Evolutionary conservation across 2,113 vertebrate genomes (phyloP).

Genomic region (Sylvicapra grimmia): DNA sequence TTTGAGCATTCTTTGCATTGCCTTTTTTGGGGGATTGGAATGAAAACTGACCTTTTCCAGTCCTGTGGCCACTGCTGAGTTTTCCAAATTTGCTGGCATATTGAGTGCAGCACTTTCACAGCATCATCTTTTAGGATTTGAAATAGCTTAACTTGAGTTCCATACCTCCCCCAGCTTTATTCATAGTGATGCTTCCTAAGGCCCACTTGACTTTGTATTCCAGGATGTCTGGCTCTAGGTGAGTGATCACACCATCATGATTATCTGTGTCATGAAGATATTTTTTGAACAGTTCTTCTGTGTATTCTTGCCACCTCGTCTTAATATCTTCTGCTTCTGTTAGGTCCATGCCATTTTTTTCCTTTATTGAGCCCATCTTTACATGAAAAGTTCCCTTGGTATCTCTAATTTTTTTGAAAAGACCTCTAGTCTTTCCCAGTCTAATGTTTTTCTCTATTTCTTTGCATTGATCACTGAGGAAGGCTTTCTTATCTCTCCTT

Average conservation of each 20-base stretch:
- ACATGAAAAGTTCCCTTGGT: not conserved
- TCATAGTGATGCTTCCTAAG: not conserved
- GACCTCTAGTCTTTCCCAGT: not conserved
- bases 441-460: not conserved
- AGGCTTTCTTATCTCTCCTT: not conserved
- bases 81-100: not conserved
- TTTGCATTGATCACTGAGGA: not conserved
- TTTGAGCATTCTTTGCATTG: not conserved
- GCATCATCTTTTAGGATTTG: not conserved
- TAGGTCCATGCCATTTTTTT: not conserved
- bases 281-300: not conserved
- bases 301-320: not conserved
- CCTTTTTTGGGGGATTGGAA: not conserved
- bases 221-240: not conserved
- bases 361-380: not conserved
- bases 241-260: not conserved
- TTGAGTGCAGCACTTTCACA: not conserved
- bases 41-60: not conserved
- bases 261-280: not conserved
- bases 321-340: not conserved
- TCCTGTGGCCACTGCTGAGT: not conserved
- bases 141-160: not conserved
- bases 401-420: not conserved
- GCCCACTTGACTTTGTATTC: not conserved
- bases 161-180: not conserved